phyloP scores from a whole-genome alignment of 2,888 invertebrate species.

The Agonopterix alstromeriana region DNA sequence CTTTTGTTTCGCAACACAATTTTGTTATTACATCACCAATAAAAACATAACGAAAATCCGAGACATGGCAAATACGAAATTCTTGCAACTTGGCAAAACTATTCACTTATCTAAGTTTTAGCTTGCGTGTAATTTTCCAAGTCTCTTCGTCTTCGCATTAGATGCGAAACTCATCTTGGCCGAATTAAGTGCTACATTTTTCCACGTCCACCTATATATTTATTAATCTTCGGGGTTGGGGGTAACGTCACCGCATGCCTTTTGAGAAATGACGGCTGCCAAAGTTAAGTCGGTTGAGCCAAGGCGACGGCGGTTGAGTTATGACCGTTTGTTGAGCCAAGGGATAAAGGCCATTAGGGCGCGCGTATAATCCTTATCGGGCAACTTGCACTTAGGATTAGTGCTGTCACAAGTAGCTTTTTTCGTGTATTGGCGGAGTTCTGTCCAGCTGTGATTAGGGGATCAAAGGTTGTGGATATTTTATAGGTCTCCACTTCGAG shows the following conservation, averaged over 20 bases:
- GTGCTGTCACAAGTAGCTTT: conserved; percentile 70
- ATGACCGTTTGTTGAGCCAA: conserved; percentile 72
- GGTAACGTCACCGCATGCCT: conserved; percentile 67
- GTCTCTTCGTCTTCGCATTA: conserved; percentile 28
- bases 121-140: conserved; percentile 5
- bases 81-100: neutral
- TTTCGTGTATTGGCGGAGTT: conserved; percentile 56
- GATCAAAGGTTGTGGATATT: conserved; percentile 35
- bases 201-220: conserved; percentile 71
- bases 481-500: neutral
- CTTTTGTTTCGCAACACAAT: neutral
- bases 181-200: conserved; percentile 71
- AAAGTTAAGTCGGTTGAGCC: conserved; percentile 75
- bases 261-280: conserved; percentile 77
- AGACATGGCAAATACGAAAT: neutral
- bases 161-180: conserved; percentile 61
- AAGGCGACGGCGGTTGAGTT: conserved; percentile 67
- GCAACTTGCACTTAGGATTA: conserved; percentile 76
- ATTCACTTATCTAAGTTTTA: neutral
- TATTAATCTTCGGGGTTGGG: conserved; percentile 59
- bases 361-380: conserved; percentile 72
- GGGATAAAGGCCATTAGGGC: conserved; percentile 74
- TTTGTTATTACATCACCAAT: neutral
- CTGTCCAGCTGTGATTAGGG: conserved; percentile 67
- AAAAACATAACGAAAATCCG: no score